phyloP scores from a whole-genome alignment of 2,113 vertebrate species.

The Corythornis vintsioides region DNA sequence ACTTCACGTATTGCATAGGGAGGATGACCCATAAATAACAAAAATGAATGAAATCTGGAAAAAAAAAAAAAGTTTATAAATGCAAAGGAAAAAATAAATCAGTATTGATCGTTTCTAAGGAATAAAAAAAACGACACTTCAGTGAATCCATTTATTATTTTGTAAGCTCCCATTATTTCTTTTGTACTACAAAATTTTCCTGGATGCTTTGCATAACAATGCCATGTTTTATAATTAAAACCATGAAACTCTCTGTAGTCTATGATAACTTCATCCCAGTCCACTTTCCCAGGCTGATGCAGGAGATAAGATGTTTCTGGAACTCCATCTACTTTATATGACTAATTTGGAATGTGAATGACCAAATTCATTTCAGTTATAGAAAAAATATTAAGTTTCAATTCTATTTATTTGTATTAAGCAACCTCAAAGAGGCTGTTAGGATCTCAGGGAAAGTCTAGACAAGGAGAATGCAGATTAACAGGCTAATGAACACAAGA shows the following conservation, averaged over 20 bases:
- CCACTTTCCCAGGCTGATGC: conserved; percentile 34
- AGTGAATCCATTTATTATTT: conserved; percentile 11
- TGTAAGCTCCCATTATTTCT: not conserved
- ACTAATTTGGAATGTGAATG: conserved; percentile 30
- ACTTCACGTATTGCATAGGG: conserved; percentile 89
- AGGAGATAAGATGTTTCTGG: conserved; percentile 50
- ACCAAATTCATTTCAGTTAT: conserved; percentile 16
- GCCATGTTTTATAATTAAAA: conserved; percentile 50
- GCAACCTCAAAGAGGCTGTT: conserved; percentile 52
- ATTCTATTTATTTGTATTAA: conserved; percentile 53
- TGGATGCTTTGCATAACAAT: conserved; percentile 42
- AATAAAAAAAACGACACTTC: not conserved
- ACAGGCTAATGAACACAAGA: conserved; percentile 45
- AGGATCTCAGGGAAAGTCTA: conserved; percentile 52
- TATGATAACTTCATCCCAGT: conserved; percentile 30
- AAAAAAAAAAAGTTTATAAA: conserved; percentile 9
- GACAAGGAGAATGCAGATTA: conserved; percentile 68
- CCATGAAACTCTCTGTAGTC: conserved; percentile 34
- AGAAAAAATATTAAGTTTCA: conserved; percentile 51
- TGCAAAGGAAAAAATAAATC: not conserved
- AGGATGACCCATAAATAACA: conserved; percentile 95
- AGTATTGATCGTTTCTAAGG: not conserved
- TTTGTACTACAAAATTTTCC: conserved; percentile 11
- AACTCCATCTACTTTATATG: conserved; percentile 22
- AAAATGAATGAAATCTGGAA: conserved; percentile 93